Percentiles rank a stretch among this genome's conserved stretches.
Evolutionary conservation across 2,888 invertebrate genomes (phyloP).

Genomic region (Limnephilus auricula): DNA sequence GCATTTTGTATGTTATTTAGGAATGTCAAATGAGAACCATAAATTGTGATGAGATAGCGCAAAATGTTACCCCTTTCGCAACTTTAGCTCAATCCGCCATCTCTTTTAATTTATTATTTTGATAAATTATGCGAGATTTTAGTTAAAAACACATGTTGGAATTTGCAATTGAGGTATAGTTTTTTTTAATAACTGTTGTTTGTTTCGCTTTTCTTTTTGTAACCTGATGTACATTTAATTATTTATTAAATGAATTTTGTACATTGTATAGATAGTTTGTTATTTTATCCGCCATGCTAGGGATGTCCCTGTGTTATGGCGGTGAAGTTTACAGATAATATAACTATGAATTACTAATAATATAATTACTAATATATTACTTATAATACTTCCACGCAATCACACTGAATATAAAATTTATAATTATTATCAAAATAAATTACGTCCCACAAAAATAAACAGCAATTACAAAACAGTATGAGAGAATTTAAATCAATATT

Average conservation of each 20-base stretch:
- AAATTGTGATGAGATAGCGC: constrained; percentile 38
- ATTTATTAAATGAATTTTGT: too few relatives aligned
- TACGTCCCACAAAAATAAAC: neutral
- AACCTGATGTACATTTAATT: too few relatives aligned
- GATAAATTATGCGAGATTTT: neutral
- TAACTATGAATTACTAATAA: too few relatives aligned
- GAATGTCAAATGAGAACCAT: constrained; percentile 46
- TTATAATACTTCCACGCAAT: neutral
- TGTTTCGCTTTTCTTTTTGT: neutral
- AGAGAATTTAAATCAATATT: neutral
- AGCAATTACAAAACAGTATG: neutral
- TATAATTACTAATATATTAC: too few relatives aligned
- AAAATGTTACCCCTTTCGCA: neutral
- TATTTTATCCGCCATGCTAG: too few relatives aligned
- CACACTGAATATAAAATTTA: neutral
- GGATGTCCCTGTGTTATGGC: too few relatives aligned
- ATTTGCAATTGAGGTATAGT: neutral
- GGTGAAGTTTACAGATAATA: too few relatives aligned
- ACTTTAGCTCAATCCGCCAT: neutral
- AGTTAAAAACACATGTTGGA: neutral
- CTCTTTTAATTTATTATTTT: neutral
- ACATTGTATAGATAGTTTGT: too few relatives aligned
- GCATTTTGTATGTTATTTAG: constrained; percentile 28
- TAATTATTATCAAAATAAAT: neutral
- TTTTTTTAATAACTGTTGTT: neutral